These are phyloP conservation scores for Salvelinus fontinalis DNA, from an alignment of 2,113 vertebrate species.

Conservation along the genomic window DNA sequence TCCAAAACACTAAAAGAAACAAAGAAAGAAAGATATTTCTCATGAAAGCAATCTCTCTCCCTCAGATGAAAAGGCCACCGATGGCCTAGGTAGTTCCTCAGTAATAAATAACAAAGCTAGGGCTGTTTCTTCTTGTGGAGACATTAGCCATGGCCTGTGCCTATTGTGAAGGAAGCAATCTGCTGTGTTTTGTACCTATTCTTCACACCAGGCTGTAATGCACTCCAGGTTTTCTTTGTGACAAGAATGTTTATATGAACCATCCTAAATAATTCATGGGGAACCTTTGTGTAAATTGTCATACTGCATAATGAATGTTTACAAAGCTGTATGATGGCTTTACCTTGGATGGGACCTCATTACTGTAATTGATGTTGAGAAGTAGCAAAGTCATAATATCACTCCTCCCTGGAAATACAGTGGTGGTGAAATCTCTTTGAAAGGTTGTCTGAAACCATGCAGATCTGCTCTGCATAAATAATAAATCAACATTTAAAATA, in stretches of 20 bases:
- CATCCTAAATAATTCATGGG: conserved; percentile 86
- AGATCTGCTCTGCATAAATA: conserved; percentile 70
- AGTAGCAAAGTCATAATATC: conserved; percentile 68
- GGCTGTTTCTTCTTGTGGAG: conserved; percentile 51
- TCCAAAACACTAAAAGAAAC: conserved; percentile 40
- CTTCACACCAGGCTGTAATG: conserved; percentile 66
- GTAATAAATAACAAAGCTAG: conserved; percentile 58
- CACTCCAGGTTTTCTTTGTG: conserved; percentile 63
- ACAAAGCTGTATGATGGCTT: conserved; percentile 75
- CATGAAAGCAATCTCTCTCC: conserved; percentile 54
- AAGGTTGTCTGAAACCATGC: conserved; percentile 51
- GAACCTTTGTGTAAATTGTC: conserved; percentile 82
- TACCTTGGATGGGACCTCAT: conserved; percentile 75
- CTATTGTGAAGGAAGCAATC: conserved; percentile 52
- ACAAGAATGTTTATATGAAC: conserved; percentile 62
- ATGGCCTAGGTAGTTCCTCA: conserved; percentile 52
- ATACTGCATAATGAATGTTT: conserved; percentile 82
- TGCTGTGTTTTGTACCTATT: conserved; percentile 53
- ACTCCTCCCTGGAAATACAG: conserved; percentile 63
- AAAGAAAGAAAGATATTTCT: conserved; percentile 17
- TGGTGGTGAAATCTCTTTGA: conserved; percentile 65
- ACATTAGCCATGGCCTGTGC: conserved; percentile 54
- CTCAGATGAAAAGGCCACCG: conserved; percentile 61
- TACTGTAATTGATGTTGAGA: conserved; percentile 75
- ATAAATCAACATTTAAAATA: conserved; percentile 69